Evolutionary conservation across 1,140 invertebrate species (phyloP), one percentile per base, ranked within the genome.

Genomic region (Helicoverpa armigera): DNA sequence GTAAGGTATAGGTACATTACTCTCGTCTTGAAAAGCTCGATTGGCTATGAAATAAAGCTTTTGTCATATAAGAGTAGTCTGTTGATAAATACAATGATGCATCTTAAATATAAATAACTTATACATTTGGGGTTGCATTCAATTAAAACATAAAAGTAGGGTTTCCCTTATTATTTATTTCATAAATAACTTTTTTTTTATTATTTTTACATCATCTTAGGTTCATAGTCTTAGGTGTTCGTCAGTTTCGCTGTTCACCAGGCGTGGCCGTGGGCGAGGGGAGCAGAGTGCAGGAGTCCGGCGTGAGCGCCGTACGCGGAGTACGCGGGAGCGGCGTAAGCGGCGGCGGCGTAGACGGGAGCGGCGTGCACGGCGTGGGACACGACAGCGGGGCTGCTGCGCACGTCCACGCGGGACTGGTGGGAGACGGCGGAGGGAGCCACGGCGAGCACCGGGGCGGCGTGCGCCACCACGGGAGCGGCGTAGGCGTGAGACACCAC

Each of bases 341-440:
- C 10, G 31, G 87, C 87, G 60, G 83, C 88, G 73, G 85, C 77
- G 67, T 86, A 75, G 53, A 83, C 78, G 12, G 85, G 85, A 67
- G 81, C 76, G 63, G 80, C 84, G 56, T 85, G 79, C 73, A 82
- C 83, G 70, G 77, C 77, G 80, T 86, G 85, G 43, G 83, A 73
- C 2, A 86, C 87, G 13, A 93, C 81, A 48, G 90, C 89, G 54
- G 92, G 89, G 43, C 91, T 87, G 65, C 87, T 86, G 87, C 92
- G 83, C 13, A 89, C 83, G 54, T 90, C 89, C 11, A 88, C 87
- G 50, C 89, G 92, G 80, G 94, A 93, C 81, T 95, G 93, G 69
- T 95, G 94, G 0, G 95, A 95, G 1, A 95, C 93, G 35, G 87
- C 88, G 16, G 87, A 81, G 53, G 89, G 84, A 31, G 85, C 84